Evolutionary conservation across 2,113 vertebrate genomes (phyloP).

Genomic region (Aepyceros melampus): DNA sequence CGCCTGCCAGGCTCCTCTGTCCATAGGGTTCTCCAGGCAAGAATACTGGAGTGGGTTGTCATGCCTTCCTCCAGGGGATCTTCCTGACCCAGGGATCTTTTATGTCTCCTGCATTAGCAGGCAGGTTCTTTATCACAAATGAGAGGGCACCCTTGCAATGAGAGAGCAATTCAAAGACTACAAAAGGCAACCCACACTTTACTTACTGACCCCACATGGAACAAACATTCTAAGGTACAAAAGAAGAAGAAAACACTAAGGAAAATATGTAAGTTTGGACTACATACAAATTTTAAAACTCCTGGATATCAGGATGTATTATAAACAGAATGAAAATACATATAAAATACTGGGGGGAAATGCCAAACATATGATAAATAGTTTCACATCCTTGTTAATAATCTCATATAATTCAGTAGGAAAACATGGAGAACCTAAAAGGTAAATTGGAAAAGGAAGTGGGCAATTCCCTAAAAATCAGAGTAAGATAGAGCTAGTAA

Average conservation of each 20-base stretch:
- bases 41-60: neutral
- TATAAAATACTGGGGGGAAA: neutral
- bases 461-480: neutral
- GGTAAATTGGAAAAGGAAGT: neutral
- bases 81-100: neutral
- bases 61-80: neutral
- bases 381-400: neutral
- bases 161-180: neutral
- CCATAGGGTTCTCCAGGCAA: neutral
- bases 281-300: neutral
- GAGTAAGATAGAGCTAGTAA: neutral
- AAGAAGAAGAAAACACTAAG: neutral
- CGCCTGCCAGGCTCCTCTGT: neutral
- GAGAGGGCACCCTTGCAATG: neutral
- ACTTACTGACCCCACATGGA: neutral
- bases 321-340: neutral
- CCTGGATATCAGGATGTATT: neutral
- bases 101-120: neutral
- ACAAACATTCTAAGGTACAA: neutral
- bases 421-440: neutral
- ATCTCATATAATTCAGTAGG: neutral
- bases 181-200: fast-evolving
- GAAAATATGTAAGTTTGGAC: neutral
- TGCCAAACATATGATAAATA: neutral
- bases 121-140: neutral